Evolutionary conservation across 2,113 vertebrate species (phyloP), one percentile per base, ranked within the genome.

Genomic region (Girardinichthys multiradiatus): DNA sequence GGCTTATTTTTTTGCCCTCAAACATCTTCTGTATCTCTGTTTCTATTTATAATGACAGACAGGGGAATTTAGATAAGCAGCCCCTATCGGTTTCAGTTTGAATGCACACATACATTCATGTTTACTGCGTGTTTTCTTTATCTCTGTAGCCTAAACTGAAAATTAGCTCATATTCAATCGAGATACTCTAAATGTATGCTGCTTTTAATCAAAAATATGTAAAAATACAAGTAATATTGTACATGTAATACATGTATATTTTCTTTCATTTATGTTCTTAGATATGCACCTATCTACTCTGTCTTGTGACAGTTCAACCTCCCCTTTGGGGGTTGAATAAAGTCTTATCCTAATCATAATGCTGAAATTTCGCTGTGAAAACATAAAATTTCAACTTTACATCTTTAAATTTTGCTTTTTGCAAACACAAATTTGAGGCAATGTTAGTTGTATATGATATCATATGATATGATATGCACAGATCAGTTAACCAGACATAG

Each of bases 11-110:
- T 92, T 89, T 93, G 78, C 77, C 87, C 84, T 86, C 82, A 90
- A 93, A 90, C 85, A 94, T 87, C 86, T 89, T 91, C 90, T 86
- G 84, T 92, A 88, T 90, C 87, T 89, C 73, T 90, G 88, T 24
- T 87, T 88, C 92, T 94, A 93, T 93, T 92, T 90, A 91, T 91
- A 92, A 68, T 54, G 37, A 63, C 75, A 82, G 87, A 90, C 77
- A 71, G 73, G 48, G 85, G 87, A 92, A 90, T 91, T 88, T 82
- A 81, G 82, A 86, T 87, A 83, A 84, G 80, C 80, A 87, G 64
- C 84, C 72, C 48, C 65, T 77, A 74, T 86, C 65, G 39, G 21
- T 61, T 79, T 64, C 76, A 69, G 45, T 64, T 54, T 7, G 76
- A 87, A 81, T 21, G 59, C 59, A 83, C 33, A 30, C 75, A 84